phyloP scores from a whole-genome alignment of 2,113 vertebrate genomes.

The Laticauda colubrina region DNA sequence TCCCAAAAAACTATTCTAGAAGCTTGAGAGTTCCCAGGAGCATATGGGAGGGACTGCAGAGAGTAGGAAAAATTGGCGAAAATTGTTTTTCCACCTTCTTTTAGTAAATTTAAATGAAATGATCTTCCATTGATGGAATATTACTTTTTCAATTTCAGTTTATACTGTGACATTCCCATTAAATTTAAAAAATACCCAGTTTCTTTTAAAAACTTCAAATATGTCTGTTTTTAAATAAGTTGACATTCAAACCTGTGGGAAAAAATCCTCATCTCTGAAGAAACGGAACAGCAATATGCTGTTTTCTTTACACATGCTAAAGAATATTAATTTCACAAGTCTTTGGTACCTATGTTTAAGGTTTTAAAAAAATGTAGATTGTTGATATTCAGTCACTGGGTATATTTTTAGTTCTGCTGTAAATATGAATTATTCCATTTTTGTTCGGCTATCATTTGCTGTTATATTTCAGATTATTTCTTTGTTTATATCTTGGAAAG shows the following conservation, averaged over 20 bases:
- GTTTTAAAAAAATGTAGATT: neutral
- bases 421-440: neutral
- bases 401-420: neutral
- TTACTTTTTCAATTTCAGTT: neutral
- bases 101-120: neutral
- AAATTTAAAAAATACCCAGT: neutral
- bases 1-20: neutral
- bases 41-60: neutral
- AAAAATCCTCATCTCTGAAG: neutral
- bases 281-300: neutral
- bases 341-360: neutral
- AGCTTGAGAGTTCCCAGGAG: neutral
- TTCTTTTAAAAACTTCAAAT: neutral
- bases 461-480: neutral
- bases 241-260: neutral
- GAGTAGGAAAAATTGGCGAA: neutral
- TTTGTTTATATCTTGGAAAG: neutral
- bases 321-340: slow-evolving; percentile 1
- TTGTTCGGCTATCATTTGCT: neutral
- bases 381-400: neutral
- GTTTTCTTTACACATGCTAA: neutral
- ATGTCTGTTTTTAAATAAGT: neutral
- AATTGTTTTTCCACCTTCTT: neutral
- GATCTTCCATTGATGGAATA: neutral
- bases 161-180: neutral